A percentile compares a stretch with the other conserved stretches of the same genome.
Evolutionary conservation across 92 coral and sea anemone species (phyloP).

Genomic region (Parazoanthus atlanticus): DNA sequence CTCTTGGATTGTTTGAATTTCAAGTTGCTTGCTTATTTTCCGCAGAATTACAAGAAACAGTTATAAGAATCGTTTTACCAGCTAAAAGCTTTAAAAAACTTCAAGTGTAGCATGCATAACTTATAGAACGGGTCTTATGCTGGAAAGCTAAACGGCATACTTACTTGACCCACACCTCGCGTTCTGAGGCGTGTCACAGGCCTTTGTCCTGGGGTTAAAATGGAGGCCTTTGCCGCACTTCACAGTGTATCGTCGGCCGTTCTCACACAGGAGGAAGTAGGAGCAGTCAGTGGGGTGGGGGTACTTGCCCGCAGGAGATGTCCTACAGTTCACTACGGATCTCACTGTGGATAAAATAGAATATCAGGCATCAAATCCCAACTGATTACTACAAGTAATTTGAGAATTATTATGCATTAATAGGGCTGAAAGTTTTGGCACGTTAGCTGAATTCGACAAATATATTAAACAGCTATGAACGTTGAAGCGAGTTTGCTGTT

Average conservation of each 20-base stretch:
- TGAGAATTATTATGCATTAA: neutral
- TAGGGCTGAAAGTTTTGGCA: neutral
- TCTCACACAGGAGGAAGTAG: neutral
- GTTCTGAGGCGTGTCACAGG: constrained; percentile 10
- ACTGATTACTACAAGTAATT: neutral
- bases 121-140: too few relatives aligned
- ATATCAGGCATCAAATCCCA: neutral
- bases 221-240: constrained; percentile 3
- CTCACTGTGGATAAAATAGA: neutral
- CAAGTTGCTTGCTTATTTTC: too few relatives aligned
- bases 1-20: too few relatives aligned
- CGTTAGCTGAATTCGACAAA: too few relatives aligned
- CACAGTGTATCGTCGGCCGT: neutral
- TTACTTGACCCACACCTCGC: neutral
- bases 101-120: too few relatives aligned
- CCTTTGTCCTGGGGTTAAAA: constrained; percentile 3
- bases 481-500: too few relatives aligned
- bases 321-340: constrained; percentile 13
- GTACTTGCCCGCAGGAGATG: constrained; percentile 7
- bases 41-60: too few relatives aligned
- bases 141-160: too few relatives aligned
- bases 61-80: too few relatives aligned
- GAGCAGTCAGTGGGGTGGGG: constrained; percentile 20
- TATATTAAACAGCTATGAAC: too few relatives aligned
- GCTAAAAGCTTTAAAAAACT: too few relatives aligned